Evolutionary conservation across 2,797 vertebrate genomes (phyloP).

Genomic region (Molossus alvarezi): DNA sequence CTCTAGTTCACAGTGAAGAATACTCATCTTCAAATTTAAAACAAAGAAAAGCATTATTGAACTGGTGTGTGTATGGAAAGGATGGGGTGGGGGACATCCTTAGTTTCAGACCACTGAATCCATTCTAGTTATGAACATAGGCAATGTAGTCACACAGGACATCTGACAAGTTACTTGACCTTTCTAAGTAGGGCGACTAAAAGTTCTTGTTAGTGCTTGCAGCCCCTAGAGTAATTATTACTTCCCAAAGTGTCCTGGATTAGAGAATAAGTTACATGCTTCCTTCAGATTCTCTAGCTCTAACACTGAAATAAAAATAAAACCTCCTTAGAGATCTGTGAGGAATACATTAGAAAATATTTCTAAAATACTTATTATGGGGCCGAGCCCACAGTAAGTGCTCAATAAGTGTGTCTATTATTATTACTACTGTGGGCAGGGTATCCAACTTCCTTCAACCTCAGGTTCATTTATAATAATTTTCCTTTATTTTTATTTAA

Average conservation of each 20-base stretch:
- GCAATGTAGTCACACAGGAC: background rate
- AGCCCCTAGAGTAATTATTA: background rate
- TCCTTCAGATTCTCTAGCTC: background rate
- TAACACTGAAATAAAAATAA: background rate
- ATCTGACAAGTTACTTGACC: background rate
- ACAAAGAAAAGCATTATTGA: background rate
- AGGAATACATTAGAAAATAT: constrained; percentile 54
- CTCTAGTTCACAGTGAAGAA: background rate
- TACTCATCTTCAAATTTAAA: background rate
- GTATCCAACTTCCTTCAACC: background rate
- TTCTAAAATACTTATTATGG: background rate
- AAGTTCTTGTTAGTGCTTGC: background rate
- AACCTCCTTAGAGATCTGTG: background rate
- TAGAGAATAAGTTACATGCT: background rate
- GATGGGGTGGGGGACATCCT: background rate
- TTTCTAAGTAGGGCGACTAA: background rate
- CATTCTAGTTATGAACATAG: background rate
- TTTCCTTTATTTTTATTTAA: background rate
- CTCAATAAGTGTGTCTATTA: background rate
- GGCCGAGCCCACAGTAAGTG: background rate
- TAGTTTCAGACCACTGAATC: background rate
- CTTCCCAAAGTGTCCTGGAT: background rate
- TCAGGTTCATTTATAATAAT: background rate
- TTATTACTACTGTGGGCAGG: background rate
- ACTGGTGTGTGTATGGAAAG: background rate